These are phyloP conservation scores for Typhlomys cinereus DNA, from an alignment of 2,113 vertebrate genomes.

Conservation along the genomic window DNA sequence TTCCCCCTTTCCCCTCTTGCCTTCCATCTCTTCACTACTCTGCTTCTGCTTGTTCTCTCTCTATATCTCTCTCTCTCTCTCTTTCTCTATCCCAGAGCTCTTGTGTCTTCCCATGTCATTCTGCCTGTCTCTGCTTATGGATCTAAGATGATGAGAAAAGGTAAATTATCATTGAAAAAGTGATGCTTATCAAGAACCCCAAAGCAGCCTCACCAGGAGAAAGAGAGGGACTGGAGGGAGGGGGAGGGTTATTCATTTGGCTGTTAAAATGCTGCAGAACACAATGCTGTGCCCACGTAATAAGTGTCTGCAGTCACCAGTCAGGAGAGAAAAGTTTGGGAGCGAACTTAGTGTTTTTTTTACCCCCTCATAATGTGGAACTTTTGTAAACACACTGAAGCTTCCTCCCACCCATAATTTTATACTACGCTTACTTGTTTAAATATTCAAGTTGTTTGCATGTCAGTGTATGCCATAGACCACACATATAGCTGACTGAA, in stretches of 20 bases:
- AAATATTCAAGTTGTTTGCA: constrained; percentile 16
- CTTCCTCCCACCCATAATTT: constrained; percentile 17
- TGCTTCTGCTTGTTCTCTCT: no score
- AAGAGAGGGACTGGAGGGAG: constrained; percentile 76
- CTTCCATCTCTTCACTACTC: no score
- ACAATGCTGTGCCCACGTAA: constrained; percentile 53
- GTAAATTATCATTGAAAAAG: constrained; percentile 79
- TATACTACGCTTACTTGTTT: constrained; percentile 16
- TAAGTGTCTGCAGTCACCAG: constrained; percentile 63
- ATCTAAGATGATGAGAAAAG: constrained; percentile 47
- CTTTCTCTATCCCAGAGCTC: neutral
- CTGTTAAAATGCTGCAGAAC: constrained; percentile 48
- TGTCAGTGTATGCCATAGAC: neutral
- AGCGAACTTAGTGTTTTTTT: constrained; percentile 45
- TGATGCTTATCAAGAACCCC: constrained; percentile 82
- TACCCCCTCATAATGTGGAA: constrained; percentile 48
- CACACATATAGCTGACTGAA: constrained; percentile 15
- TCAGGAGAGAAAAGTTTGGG: constrained; percentile 76
- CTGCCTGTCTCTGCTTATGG: neutral
- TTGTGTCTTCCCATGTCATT: neutral
- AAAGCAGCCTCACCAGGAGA: constrained; percentile 79
- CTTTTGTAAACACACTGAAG: constrained; percentile 63
- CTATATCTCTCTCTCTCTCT: neutral
- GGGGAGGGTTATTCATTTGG: constrained; percentile 38
- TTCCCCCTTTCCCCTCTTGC: neutral